phyloP scores from a whole-genome alignment of 2,113 vertebrate species.

The Cyanoramphus novaezelandiae region DNA sequence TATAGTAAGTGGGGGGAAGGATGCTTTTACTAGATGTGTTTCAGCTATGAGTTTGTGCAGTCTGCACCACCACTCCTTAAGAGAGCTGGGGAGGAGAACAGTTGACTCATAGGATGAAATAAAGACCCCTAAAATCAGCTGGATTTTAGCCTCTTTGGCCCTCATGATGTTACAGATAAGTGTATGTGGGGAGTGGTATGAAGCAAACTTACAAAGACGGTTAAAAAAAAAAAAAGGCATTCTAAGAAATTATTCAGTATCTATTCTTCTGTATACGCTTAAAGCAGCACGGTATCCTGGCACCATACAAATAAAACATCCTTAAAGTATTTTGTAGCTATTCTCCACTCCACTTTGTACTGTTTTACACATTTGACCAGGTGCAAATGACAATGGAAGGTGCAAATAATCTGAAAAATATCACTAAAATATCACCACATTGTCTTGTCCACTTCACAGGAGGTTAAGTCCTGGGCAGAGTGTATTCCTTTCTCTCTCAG shows the following conservation, averaged over 20 bases:
- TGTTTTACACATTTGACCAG: not conserved
- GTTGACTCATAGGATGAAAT: not conserved
- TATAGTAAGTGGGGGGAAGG: not conserved
- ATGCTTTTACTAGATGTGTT: not conserved
- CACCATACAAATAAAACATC: not conserved
- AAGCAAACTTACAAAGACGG: not conserved
- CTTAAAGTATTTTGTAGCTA: not conserved
- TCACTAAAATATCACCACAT: not conserved
- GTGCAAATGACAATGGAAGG: not conserved
- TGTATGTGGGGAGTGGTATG: not conserved
- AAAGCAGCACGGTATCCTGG: not conserved
- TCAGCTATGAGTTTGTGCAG: not conserved
- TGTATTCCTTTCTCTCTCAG: not conserved
- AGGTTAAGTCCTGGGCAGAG: not conserved
- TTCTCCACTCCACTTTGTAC: not conserved
- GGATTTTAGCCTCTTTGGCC: not conserved
- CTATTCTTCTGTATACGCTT: not conserved
- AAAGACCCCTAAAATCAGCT: not conserved
- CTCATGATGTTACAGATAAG: not conserved
- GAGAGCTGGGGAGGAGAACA: not conserved
- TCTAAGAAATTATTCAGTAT: not conserved
- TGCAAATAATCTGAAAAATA: constrained; percentile 4
- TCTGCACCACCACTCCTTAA: not conserved
- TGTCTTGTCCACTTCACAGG: not conserved
- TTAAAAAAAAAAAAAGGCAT: not conserved